phyloP scores from a whole-genome alignment of 2,888 invertebrate species.

The Drosophila atripex region DNA sequence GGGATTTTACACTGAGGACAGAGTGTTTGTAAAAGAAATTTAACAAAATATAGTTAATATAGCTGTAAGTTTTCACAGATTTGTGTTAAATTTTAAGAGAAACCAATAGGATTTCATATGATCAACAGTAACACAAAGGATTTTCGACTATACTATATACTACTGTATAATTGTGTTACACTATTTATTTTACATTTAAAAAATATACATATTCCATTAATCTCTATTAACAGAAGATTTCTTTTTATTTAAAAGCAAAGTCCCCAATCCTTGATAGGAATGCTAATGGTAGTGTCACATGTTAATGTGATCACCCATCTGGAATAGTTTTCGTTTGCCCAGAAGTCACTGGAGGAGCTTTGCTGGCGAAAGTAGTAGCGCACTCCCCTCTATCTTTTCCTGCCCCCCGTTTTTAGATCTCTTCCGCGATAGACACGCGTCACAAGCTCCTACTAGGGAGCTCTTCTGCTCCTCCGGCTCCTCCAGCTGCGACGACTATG shows the following conservation, averaged over 20 bases:
- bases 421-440: conserved; percentile 19
- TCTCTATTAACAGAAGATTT: background rate
- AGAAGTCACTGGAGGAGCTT: conserved; percentile 2
- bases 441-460: conserved; percentile 43
- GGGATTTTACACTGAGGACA: conserved; percentile 13
- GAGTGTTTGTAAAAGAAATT: background rate
- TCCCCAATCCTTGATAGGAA: background rate
- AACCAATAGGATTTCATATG: too few species aligned
- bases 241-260: background rate
- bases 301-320: conserved; percentile 11
- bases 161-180: background rate
- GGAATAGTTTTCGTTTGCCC: conserved; percentile 8
- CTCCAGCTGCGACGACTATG: conserved; percentile 22
- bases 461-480: conserved; percentile 11
- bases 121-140: too few species aligned
- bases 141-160: background rate
- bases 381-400: background rate
- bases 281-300: conserved; percentile 2
- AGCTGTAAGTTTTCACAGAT: too few species aligned
- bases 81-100: too few species aligned
- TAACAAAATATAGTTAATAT: too few species aligned
- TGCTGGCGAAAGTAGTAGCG: conserved; percentile 18
- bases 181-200: too few species aligned
- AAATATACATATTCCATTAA: background rate
- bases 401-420: conserved; percentile 5